A percentile compares a stretch with the other conserved stretches of the same genome.
These are phyloP conservation scores for Schizothorax lantsangensis DNA, from an alignment of 2,797 vertebrate species.

Conservation along the genomic window DNA sequence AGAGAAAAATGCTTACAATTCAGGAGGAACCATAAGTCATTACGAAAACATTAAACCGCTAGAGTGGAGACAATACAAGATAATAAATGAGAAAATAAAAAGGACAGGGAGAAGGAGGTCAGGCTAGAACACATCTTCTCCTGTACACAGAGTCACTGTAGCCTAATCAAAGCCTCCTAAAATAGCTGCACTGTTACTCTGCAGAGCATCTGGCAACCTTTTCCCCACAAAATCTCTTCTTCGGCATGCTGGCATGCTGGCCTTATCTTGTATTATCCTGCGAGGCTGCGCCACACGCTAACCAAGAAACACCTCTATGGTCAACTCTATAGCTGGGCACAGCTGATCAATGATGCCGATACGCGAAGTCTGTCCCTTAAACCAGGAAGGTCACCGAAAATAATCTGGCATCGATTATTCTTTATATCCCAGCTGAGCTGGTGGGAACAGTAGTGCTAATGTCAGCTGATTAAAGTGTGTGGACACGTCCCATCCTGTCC, in stretches of 20 bases:
- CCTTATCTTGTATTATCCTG: too few relatives aligned
- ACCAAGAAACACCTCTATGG: not conserved
- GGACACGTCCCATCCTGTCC: slow-evolving; percentile 28
- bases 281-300: not conserved
- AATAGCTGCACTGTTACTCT: slow-evolving; percentile 35
- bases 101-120: slow-evolving; percentile 9
- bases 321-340: not conserved
- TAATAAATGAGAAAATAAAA: not conserved
- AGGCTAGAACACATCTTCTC: slow-evolving; percentile 7
- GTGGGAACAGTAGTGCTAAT: slow-evolving; percentile 31
- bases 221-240: slow-evolving; percentile 18
- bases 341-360: slow-evolving; percentile 48
- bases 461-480: slow-evolving; percentile 39
- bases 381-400: slow-evolving; percentile 35
- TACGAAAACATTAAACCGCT: not conserved
- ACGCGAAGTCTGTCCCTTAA: slow-evolving; percentile 38
- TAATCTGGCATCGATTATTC: slow-evolving; percentile 57
- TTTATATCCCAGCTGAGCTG: slow-evolving; percentile 37
- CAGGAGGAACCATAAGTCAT: slow-evolving; percentile 8
- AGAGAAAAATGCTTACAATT: slow-evolving; percentile 17
- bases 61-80: not conserved
- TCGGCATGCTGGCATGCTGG: not conserved
- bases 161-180: slow-evolving; percentile 42
- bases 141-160: slow-evolving; percentile 4
- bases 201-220: slow-evolving; percentile 22